Base-by-base conservation (phyloP, 1,140 invertebrate species). In the Myzus persicae region DNA sequence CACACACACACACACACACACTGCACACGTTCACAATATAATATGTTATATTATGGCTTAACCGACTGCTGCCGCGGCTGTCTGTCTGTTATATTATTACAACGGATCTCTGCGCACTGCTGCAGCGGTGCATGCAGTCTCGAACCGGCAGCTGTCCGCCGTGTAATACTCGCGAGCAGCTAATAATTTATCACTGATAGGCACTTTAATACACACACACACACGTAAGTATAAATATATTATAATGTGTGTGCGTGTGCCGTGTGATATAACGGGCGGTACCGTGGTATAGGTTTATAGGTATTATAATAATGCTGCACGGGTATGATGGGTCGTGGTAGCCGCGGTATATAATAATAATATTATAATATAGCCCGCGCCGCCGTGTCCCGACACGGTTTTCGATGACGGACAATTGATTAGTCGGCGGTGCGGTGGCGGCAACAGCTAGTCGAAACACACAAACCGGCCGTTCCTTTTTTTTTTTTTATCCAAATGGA, bases 181-280 rank as follows among this genome's bases (percentile, higher is more conserved):
- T 87, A 87, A 87, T 87, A 87, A 87, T 87, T 46, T n/a, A 87
- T 87, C 85, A 87, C 46, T n/a, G 85, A 87, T 46, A 87, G 44
- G 85, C 44, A 87, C 85, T 87, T 87, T 22, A 87, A 87, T 87
- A 36, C 85, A 46, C 31, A 44, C 14, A 82, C 38, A 40, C 18
- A n/a, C 26, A 67, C 14, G 14, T 46, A 14, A 46, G 18, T 46
- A 46, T 20, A 48, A n/a, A 18, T 48, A 46, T 84, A 26, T 85
- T 24, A 82, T 40, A 67, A 67, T 14, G n/a, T 24, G n/a, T 24
- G 36, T 24, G n/a, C 76, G 36, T 82, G 22, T 36, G 76, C 36
- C 36, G 36, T 38, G 36, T 82, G 76, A 82, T 82, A 82, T 82
- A 38, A 82, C 76, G 24, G n/a, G 20, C 76, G n/a, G 76, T 38